Evolutionary conservation across 2,888 invertebrate species (phyloP), one percentile per base, ranked within the genome.

Genomic region (Tuberolachnus salignus): DNA sequence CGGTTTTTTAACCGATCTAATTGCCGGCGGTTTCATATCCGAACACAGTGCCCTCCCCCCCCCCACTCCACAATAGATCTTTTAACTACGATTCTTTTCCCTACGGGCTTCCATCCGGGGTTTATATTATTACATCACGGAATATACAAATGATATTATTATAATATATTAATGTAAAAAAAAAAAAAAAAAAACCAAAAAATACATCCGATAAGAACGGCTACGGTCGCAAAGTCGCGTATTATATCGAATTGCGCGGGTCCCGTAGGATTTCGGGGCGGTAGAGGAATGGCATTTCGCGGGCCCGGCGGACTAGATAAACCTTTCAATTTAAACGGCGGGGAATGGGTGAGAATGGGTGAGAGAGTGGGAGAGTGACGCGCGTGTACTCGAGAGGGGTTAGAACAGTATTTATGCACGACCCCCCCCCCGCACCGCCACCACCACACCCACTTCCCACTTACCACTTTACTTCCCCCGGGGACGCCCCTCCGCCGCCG

Each of bases 311-410:
- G 19, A 26, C 53, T 46, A 75, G 75, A 75, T 75, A 67, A 75
- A 67, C 67, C 66, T 75, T 75, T 75, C 75, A 57, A 75, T 74
- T 74, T 66, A 67, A 75, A 64, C 74, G 64, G 21, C 34, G 46
- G 53, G 46, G n/a, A n/a, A n/a, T n/a, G n/a, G n/a, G n/a, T n/a
- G n/a, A n/a, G n/a, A n/a, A n/a, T n/a, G n/a, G n/a, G n/a, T n/a
- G n/a, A n/a, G n/a, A n/a, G n/a, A 42, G 66, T 14, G 55, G 16
- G 55, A 63, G 53, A 21, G 57, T 49, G 26, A 26, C 66, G 21
- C 72, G n/a, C 19, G 51, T 19, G 11, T 53, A 59, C 46, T 70
- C 44, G 23, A 57, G 72, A 51, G 51, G 72, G 72, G 19, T 51
- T 21, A 46, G 26, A 19, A 14, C 14, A 9, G 59, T 71, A 14